Evolutionary conservation across 2,113 vertebrate species (phyloP).

Genomic region (Micromys minutus): DNA sequence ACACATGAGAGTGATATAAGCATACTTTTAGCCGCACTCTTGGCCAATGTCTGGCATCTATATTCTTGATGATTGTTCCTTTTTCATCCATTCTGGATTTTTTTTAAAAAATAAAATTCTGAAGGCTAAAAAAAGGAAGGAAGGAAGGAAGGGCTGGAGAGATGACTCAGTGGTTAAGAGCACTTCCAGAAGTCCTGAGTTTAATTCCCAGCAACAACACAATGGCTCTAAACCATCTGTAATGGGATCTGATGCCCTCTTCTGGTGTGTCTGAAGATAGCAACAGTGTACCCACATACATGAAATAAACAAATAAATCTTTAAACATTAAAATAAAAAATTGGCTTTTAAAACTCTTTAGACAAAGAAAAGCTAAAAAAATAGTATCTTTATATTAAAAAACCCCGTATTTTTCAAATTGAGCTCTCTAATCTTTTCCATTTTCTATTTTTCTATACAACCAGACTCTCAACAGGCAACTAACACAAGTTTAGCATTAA

Average conservation of each 20-base stretch:
- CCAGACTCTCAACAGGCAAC: background rate
- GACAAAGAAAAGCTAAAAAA: background rate
- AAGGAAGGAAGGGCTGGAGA: too few relatives aligned
- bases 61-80: constrained; percentile 81
- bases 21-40: constrained; percentile 80
- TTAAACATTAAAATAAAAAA: too few relatives aligned
- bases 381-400: background rate
- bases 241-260: too few relatives aligned
- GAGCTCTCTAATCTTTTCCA: background rate
- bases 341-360: background rate
- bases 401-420: background rate
- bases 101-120: constrained; percentile 79
- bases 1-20: constrained; percentile 38
- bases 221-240: too few relatives aligned
- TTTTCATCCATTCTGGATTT: constrained; percentile 81
- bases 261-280: too few relatives aligned
- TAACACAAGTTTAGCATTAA: background rate
- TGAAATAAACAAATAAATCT: too few relatives aligned
- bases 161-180: too few relatives aligned
- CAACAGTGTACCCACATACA: too few relatives aligned
- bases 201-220: too few relatives aligned
- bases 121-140: too few relatives aligned
- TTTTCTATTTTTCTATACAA: background rate
- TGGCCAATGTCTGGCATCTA: constrained; percentile 78
- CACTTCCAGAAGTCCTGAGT: too few relatives aligned